Conservation (phyloP, 2,888 invertebrate species). For the Ophion ellenae region DNA sequence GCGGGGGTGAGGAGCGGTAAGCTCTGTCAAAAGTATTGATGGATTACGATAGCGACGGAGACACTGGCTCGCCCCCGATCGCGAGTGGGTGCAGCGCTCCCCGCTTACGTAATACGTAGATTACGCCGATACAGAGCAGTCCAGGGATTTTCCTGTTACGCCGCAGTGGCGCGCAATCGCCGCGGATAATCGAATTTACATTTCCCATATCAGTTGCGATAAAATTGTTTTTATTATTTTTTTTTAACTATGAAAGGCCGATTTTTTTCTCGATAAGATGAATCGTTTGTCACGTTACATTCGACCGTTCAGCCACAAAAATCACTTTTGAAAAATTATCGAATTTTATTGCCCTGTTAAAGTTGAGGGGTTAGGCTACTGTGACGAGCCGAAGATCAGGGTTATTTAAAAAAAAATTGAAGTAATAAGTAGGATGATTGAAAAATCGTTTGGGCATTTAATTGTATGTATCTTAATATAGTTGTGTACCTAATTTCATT, state of each 20-base stretch:
- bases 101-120: slow-evolving; percentile 62
- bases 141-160: slow-evolving; percentile 47
- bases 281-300: no score
- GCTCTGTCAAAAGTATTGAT: slow-evolving; percentile 61
- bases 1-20: slow-evolving; percentile 20
- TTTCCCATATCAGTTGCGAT: neutral
- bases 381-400: no score
- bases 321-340: no score
- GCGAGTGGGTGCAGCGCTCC: slow-evolving; percentile 67
- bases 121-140: slow-evolving; percentile 33
- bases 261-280: no score
- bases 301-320: no score
- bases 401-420: no score
- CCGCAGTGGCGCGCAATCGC: slow-evolving; percentile 44
- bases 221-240: neutral
- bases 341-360: no score
- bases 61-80: slow-evolving; percentile 53
- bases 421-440: no score
- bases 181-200: neutral
- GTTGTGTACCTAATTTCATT: no score
- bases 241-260: neutral
- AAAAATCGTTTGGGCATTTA: no score
- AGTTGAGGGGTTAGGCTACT: no score
- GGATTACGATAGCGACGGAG: slow-evolving; percentile 50
- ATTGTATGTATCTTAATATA: no score